Base-by-base conservation (phyloP, 2,113 vertebrate genomes). In the Vireo altiloquus region DNA sequence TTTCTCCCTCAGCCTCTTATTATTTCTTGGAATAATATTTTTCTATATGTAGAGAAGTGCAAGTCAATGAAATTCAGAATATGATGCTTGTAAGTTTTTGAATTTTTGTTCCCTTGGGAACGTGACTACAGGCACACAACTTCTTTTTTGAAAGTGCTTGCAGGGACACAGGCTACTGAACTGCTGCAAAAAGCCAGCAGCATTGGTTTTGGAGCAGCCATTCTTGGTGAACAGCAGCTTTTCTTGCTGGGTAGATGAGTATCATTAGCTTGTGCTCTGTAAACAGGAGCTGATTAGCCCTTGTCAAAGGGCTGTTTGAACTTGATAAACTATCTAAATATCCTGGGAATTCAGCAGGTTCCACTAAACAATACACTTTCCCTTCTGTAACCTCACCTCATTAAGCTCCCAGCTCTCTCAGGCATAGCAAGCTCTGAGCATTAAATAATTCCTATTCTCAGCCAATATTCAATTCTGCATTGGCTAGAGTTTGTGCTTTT, bases 321-420 rank as follows among this genome's bases (percentile, higher is more conserved):
- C 23, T 47, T 33, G 14, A 33, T 76, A 68, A 94, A 4, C 12
- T 56, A 7, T 47, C 24, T 89, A 72, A 90, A 49, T 46, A 15
- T 52, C 54, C 49, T 59, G 33, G 52, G 47, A 85, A 85, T 75
- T 44, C 20, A 47, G 7, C 39, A 78, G 10, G 18, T 61, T 84
- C 27, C 0, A 0, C 35, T 50, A 40, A 68, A 33, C 10, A 39
- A 5, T 37, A 5, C 44, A 44, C 8, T 63, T 70, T 21, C 23
- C 15, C 7, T 50, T 59, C 19, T 11, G 1, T 68, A 44, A 44
- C n/a, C 25, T 71, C 27, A 68, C 25, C 23, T 44, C 4, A 1
- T 0, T 1, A 63, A 82, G 23, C 39, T 82, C 37, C 33, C 35
- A 63, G 22, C 27, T 37, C 31, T 69, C 24, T 57, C 17, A 21